These are phyloP conservation scores for Leptinotarsa peninsularis DNA, from an alignment of 2,888 invertebrate genomes.

Conservation along the genomic window DNA sequence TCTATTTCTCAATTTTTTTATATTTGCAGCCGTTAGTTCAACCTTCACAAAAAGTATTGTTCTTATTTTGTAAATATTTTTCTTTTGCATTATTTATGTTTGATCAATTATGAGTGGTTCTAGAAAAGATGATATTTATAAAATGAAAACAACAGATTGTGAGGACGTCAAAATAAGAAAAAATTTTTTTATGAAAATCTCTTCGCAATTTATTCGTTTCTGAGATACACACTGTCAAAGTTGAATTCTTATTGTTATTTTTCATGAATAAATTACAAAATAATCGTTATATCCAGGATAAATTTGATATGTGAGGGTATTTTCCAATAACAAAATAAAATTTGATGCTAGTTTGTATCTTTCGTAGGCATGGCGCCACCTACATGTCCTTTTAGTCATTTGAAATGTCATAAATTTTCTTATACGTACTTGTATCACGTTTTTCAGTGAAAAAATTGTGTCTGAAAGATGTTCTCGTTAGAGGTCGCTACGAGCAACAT, in stretches of 20 bases:
- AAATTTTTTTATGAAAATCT: not conserved
- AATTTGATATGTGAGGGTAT: not conserved
- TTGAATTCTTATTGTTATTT: not conserved
- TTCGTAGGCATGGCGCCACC: not conserved
- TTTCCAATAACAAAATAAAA: constrained; percentile 10
- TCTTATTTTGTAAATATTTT: no score
- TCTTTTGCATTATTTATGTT: no score
- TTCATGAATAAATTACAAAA: no score
- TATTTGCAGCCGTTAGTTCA: no score
- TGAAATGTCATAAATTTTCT: not conserved
- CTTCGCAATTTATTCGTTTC: not conserved
- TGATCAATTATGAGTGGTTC: no score
- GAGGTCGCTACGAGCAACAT: constrained; percentile 18
- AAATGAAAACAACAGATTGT: not conserved
- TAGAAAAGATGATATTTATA: not conserved
- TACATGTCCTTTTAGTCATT: constrained; percentile 8
- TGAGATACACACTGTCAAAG: not conserved
- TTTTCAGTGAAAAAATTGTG: not conserved
- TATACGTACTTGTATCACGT: constrained; percentile 12
- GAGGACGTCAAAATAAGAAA: not conserved
- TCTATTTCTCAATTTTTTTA: no score
- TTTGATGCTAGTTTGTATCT: constrained; percentile 18
- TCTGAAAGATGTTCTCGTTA: not conserved
- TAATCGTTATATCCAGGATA: no score
- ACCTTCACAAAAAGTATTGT: no score